Evolutionary conservation across 2,113 vertebrate species (phyloP), one percentile per base, ranked within the genome.

Genomic region (Xenus cinereus): DNA sequence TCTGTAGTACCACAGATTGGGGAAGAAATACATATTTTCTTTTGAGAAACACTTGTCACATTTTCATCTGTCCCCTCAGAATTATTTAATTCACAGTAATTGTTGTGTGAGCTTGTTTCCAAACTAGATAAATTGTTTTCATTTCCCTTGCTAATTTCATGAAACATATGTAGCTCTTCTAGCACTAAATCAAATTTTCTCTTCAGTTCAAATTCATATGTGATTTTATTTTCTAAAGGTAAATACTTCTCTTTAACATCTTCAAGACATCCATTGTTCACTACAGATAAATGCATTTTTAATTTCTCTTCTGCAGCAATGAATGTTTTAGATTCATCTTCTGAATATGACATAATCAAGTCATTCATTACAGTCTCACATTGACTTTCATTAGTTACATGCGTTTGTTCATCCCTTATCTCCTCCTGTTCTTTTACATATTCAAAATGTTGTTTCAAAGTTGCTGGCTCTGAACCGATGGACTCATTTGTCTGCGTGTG

Each of bases 101-200:
- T 92, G 60, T 94, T 86, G 57, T 85, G 56, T 23, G 28, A 95
- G 37, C 90, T 87, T 96, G 83, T 97, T 98, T 97, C 92, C 84
- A 86, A 77, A 59, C 78, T 73, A 66, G 68, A 90, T 51, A 93
- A 80, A 89, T 43, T 89, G 62, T 87, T 96, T 96, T 98, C 95
- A 88, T 97, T 88, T 96, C 96, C 96, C 53, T 72, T 97, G 95
- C 98, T 98, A 96, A 99, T 98, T 84, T 98, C 97, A 90, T 99
- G 98, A 97, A 98, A 99, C 93, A 98, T 94, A 39, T 4, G 91
- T 90, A 99, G 97, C 94, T 99, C 99, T 96, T 98, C 97, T 77
- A 99, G 81, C 41, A 99, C 99, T 88, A 97, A 93, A 98, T 98
- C 97, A 77, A 99, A 99, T 86, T 98, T 94, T 62, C 96, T 97